These are phyloP conservation scores for Enchytraeus crypticus DNA, from an alignment of 2,888 invertebrate species.

Conservation along the genomic window DNA sequence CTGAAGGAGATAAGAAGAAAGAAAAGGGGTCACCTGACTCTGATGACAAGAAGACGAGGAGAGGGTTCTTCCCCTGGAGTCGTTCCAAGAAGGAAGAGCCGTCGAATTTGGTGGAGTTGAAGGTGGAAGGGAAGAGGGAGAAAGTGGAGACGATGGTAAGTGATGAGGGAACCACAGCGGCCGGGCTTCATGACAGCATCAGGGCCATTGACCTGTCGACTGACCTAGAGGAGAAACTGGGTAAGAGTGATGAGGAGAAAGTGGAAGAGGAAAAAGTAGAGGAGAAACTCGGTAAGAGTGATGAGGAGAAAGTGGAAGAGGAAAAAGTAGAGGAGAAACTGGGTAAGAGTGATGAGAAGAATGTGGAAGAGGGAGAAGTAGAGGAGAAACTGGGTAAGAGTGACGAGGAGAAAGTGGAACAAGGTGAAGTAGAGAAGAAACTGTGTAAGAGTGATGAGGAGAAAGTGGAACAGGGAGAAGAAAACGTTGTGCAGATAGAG, in stretches of 20 bases:
- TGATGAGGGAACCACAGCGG: too few relatives aligned
- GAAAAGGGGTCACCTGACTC: too few relatives aligned
- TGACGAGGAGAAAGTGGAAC: constrained; percentile 13
- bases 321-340: constrained; percentile 9
- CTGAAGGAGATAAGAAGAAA: too few relatives aligned
- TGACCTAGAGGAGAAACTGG: too few relatives aligned
- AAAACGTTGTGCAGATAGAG: constrained; percentile 8
- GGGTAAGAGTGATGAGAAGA: constrained; percentile 12
- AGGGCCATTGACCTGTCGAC: too few relatives aligned
- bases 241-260: too few relatives aligned
- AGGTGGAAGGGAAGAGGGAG: too few relatives aligned
- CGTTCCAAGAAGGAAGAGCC: too few relatives aligned
- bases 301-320: not conserved
- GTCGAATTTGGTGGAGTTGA: too few relatives aligned
- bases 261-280: constrained; percentile 16
- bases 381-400: constrained; percentile 6
- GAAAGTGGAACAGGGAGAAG: constrained; percentile 11
- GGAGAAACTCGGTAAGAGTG: constrained; percentile 4
- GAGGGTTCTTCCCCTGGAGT: too few relatives aligned
- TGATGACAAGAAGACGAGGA: constrained; percentile 16
- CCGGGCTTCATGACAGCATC: too few relatives aligned
- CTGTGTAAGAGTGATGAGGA: constrained; percentile 12
- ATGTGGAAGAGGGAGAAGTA: constrained; percentile 15
- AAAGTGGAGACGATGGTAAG: too few relatives aligned
- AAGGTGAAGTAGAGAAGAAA: constrained; percentile 12